phyloP scores from a whole-genome alignment of 2,113 vertebrate species.

The Callocephalon fimbriatum region DNA sequence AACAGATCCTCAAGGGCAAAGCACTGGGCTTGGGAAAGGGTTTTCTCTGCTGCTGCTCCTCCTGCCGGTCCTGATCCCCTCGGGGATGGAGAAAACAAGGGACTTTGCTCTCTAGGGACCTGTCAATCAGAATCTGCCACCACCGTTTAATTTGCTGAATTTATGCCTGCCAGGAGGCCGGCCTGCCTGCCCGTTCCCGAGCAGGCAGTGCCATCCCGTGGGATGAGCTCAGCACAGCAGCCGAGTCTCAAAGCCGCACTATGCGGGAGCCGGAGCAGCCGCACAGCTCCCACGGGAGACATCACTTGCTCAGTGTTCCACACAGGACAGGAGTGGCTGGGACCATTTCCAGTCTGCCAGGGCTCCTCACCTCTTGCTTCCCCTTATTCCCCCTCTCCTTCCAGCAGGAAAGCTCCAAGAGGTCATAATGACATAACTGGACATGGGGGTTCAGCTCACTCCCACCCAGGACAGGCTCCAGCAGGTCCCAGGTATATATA shows the following conservation, averaged over 20 bases:
- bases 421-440: background rate
- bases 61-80: slow-evolving; percentile 10
- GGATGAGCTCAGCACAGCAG: slow-evolving; percentile 32
- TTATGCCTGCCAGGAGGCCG: background rate
- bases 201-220: slow-evolving; percentile 74
- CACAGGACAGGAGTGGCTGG: background rate
- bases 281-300: background rate
- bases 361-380: background rate
- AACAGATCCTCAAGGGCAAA: slow-evolving; percentile 41
- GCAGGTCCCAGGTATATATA: background rate
- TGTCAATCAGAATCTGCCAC: slow-evolving; percentile 63
- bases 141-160: slow-evolving; percentile 59
- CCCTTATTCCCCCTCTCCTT: background rate
- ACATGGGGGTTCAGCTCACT: background rate
- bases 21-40: background rate
- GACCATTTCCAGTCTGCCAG: background rate
- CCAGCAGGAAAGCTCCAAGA: background rate
- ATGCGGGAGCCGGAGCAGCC: background rate
- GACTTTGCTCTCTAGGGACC: slow-evolving; percentile 48
- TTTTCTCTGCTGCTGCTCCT: slow-evolving; percentile 17
- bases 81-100: slow-evolving; percentile 36
- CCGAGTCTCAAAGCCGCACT: background rate
- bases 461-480: fast-evolving
- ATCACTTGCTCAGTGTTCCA: background rate
- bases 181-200: slow-evolving; percentile 13